Conservation (phyloP, 1,140 invertebrate species). For the Bombyx mori region ASM3026992v2 NC_085108.1:5990001-5990500, state of each 20-base stretch:
- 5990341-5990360: background rate
- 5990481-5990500: conserved; percentile 59
- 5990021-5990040: conserved; percentile 63
- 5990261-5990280: too few species aligned
- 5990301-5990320: too few species aligned
- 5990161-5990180: conserved; percentile 62
- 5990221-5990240: too few species aligned
- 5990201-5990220: too few species aligned
- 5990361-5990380: conserved; percentile 49
- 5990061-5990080: conserved; percentile 70
- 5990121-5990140: conserved; percentile 70
- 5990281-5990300: too few species aligned
- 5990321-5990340: background rate
- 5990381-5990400: conserved; percentile 50
- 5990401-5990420: conserved; percentile 59
- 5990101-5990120: conserved; percentile 67
- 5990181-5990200: too few species aligned
- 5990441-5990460: conserved; percentile 43
- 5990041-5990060: conserved; percentile 73
- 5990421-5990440: conserved; percentile 57
- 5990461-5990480: conserved; percentile 47
- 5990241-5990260: too few species aligned
- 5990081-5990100: conserved; percentile 69
- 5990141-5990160: conserved; percentile 73
- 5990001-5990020: conserved; percentile 66